Base-by-base conservation (phyloP, 2,888 invertebrate species). In the Eilema griseolum region DNA sequence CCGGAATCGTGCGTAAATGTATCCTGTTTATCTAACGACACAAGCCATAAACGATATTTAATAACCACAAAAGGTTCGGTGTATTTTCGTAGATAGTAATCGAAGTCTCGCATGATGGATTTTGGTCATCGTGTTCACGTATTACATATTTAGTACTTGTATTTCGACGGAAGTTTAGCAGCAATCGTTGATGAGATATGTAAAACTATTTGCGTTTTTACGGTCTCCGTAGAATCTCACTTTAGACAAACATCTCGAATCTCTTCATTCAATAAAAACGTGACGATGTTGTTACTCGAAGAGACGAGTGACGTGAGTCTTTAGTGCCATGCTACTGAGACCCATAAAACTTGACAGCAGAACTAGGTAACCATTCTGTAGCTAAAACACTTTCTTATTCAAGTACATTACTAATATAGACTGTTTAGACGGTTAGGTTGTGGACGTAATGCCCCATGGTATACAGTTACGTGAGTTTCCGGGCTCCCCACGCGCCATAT, bases 401-500 rank as follows among this genome's bases (percentile, higher is more conserved):
- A 71, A 65, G 71, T 64, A 72, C 46, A 68, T 77, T 70, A 62
- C 33, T 57, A 57, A 57, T 63, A 69, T 72, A 67, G 66, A 75
- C 70, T 62, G 66, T 52, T 69, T 46, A 69, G 61, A 70, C 61
- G 64, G 61, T 69, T 62, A 61, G 66, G 67, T 75, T 68, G 67
- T 65, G 52, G 64, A 64, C 67, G 62, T 76, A 77, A 73, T 73
- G 71, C 71, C 73, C 71, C 69, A 77, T 75, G 61, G 70, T 82
- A 79, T 77, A 78, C 79, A 77, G 72, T 80, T 79, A 79, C 76
- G 73, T 69, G 66, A 71, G 75, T 70, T 81, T 79, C 80, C 76
- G 79, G 78, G 69, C 72, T 74, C 71, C 63, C 67, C 61, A 62
- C 74, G 81, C 77, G 76, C 73, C 77, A 66, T 80, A 72, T 76